Evolutionary conservation across 2,888 invertebrate species (phyloP).

Genomic region (Reticulitermes lucifugus): DNA sequence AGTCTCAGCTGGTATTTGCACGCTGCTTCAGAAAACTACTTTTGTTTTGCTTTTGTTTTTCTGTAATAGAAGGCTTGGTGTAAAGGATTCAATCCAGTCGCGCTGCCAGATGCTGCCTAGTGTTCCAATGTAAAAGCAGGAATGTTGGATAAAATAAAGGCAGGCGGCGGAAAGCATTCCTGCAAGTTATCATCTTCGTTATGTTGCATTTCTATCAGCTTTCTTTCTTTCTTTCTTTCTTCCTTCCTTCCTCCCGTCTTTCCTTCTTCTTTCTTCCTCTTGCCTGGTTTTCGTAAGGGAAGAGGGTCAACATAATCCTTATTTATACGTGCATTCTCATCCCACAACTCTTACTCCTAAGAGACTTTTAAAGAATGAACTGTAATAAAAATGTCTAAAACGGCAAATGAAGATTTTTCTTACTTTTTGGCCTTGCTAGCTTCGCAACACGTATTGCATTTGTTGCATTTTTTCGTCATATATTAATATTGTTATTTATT

Average conservation of each 20-base stretch:
- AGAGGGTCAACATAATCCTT: slow-evolving; percentile 31
- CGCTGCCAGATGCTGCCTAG: not conserved
- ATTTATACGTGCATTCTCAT: slow-evolving; percentile 20
- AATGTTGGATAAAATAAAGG: not conserved
- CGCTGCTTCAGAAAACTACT: not conserved
- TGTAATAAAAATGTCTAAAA: slow-evolving; percentile 39
- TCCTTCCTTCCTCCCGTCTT: not conserved
- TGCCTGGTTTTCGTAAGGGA: not conserved
- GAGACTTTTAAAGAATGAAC: slow-evolving; percentile 35
- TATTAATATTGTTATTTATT: not conserved
- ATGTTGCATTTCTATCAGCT: not conserved
- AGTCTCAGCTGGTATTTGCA: not conserved
- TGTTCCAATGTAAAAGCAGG: not conserved
- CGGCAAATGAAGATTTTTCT: not conserved
- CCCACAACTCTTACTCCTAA: slow-evolving; percentile 10
- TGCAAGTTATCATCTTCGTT: not conserved
- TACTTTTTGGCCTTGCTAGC: not conserved
- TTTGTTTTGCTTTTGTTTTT: not conserved
- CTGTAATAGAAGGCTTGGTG: slow-evolving; percentile 4
- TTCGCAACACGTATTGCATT: not conserved
- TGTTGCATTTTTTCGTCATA: not conserved
- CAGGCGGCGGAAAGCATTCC: not conserved
- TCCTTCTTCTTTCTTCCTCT: not conserved
- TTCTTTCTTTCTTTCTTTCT: not conserved
- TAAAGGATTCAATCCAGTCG: slow-evolving; percentile 17